Evolutionary conservation across 2,888 invertebrate genomes (phyloP).

Genomic region (Tribolium freemani): DNA sequence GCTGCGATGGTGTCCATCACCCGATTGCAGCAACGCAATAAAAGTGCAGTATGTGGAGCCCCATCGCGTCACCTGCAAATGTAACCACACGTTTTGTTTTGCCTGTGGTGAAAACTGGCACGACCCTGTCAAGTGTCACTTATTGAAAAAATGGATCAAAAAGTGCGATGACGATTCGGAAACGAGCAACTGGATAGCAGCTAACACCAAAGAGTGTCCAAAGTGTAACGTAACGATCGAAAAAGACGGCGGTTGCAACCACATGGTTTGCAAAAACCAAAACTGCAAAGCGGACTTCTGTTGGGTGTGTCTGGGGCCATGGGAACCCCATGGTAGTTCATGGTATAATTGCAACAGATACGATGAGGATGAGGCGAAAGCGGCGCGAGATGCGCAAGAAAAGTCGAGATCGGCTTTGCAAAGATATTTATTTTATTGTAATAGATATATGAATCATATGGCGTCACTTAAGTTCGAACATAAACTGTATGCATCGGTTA

Average conservation of each 20-base stretch:
- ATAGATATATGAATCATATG: slow-evolving; percentile 99
- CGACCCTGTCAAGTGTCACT: slow-evolving; percentile 95
- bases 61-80: slow-evolving; percentile 93
- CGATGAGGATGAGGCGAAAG: slow-evolving; percentile 96
- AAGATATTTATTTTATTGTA: slow-evolving; percentile 98
- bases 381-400: slow-evolving; percentile 96
- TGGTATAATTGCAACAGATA: slow-evolving; percentile 98
- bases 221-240: slow-evolving; percentile 98
- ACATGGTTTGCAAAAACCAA: slow-evolving; percentile 98
- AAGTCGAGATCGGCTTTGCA: slow-evolving; percentile 93
- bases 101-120: slow-evolving; percentile 98
- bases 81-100: slow-evolving; percentile 95
- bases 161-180: slow-evolving; percentile 99
- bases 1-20: slow-evolving; percentile 97
- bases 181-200: slow-evolving; percentile 99
- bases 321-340: slow-evolving; percentile 98
- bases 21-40: slow-evolving; percentile 96
- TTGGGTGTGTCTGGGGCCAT: slow-evolving; percentile 98
- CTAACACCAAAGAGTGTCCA: slow-evolving; percentile 99
- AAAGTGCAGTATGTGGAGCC: slow-evolving; percentile 93
- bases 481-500: slow-evolving; percentile 95
- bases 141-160: slow-evolving; percentile 96
- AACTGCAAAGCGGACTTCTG: slow-evolving; percentile 98
- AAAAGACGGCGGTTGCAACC: slow-evolving; percentile 98
- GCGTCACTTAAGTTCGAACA: slow-evolving; percentile 97